Evolutionary conservation across 64 coral and sea anemone species (phyloP), one percentile per base, ranked within the genome.

Genomic region (Acropora yongei): DNA sequence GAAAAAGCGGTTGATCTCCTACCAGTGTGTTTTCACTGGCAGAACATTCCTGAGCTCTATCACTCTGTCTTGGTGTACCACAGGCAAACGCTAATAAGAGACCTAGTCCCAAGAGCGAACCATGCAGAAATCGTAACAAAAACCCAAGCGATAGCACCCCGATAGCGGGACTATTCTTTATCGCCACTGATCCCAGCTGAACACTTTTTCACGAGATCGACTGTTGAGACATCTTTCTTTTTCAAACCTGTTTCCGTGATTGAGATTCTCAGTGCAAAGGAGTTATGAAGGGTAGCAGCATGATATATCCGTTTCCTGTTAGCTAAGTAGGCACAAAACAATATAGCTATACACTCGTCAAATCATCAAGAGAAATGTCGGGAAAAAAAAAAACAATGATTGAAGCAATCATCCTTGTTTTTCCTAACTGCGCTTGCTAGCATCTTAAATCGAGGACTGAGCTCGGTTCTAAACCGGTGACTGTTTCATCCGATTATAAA

Each of bases 261-360:
- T 71, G 68, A 71, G 39, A 30, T 71, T 71, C 44, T 47, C 72
- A 44, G 65, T 85, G 82, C 75, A 49, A 48, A 78, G 13, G 8
- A 14, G 3, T 75, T 11, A 75, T 75, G 10, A 39, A 85, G 17
- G 11, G 43, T 63, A 85, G 82, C 82, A 85, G 82, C 82, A 19
- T 85, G 82, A 72, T 49, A 48, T 44, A 71, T 85, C 66, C 82
- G 82, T 46, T 85, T 85, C 82, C 82, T 85, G 82, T 85, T 65
- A 42, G 63, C 44, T 49, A 85, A 49, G 61, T 68, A 18, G 60
- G 72, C 68, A n/a, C 63, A 85, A 85, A 85, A 85, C 63, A 85
- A 85, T 85, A 72, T 45, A 85, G n/a, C 42, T 13, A 48, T 49
- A 43, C 82, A 49, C 57, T 48, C 69, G 82, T 71, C 82, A 71